Base-by-base conservation (phyloP, 2,888 invertebrate genomes). In the Drosophila subsilvestris region DNA sequence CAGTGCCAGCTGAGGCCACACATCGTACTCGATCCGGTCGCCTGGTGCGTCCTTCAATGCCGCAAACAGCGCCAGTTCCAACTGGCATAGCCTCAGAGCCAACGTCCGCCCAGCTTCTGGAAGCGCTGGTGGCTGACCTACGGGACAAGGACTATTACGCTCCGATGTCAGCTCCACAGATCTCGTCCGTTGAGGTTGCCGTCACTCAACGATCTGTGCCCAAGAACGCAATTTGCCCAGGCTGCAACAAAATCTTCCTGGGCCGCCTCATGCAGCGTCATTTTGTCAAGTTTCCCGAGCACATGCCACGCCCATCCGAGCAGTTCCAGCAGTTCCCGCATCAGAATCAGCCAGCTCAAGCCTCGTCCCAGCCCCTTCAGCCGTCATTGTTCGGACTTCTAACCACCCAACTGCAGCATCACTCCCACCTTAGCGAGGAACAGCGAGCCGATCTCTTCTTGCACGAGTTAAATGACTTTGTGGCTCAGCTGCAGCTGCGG, bases 171-270 rank as follows among this genome's bases (percentile, higher is more conserved):
- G 65, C 63, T 2, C 56, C 73, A 14, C 27, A 55, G 10, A 29
- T 8, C 20, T 48, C 12, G 29, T 18, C 37, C 17, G 18, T 18
- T 27, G 14, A 25, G 27, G 27, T 10, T 60, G 74, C 20, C 72
- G 55, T 55, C 59, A 54, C 5, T 29, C 59, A 48, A 49, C 56
- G 77, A 44, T 79, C 85, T 45, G 73, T 91, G 17, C 89, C 92
- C 27, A 84, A 84, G 0, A 86, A 90, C 42, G 86, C 90, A 6
- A 88, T 89, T 60, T 92, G 92, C 51, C 91, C 90, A 0, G 90
- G 89, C 4, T 92, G 92, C 68, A 87, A 90, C 22, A 92, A 92
- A 77, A 89, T 92, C 9, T 92, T 92, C 63, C 71, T 92, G 45
- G 92, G 92, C 0, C 86, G 87, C 42, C 86, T 91, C 3, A 63